These are phyloP conservation scores for Anisognathus igniventris DNA, from an alignment of 2,797 vertebrate species.

Conservation along the genomic window DNA sequence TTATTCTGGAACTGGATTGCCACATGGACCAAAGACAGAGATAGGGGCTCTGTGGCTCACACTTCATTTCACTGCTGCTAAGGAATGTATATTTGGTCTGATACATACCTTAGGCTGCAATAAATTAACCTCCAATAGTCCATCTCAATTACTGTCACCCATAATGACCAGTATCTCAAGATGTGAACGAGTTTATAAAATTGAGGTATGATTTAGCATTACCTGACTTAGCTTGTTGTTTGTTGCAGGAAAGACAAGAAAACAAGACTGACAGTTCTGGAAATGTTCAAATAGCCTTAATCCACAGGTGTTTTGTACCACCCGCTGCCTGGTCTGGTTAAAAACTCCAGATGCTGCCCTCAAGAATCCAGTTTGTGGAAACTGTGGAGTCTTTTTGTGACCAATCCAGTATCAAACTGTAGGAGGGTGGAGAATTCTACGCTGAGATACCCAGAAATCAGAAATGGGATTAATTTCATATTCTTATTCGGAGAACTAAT, in stretches of 20 bases:
- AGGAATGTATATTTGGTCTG: background rate
- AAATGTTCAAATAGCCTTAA: background rate
- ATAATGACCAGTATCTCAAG: background rate
- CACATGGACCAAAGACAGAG: background rate
- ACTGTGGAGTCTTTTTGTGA: background rate
- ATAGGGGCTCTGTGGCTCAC: background rate
- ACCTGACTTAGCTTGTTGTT: background rate
- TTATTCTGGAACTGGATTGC: background rate
- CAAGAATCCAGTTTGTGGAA: background rate
- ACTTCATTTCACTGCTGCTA: background rate
- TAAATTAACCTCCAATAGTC: background rate
- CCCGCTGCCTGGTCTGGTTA: background rate
- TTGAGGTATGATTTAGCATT: background rate
- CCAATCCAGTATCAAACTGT: background rate
- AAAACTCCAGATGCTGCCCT: background rate
- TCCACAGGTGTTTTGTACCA: background rate
- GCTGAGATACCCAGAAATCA: background rate
- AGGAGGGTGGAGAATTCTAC: background rate
- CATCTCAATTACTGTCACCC: background rate
- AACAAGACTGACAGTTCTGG: background rate
- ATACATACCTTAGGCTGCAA: background rate
- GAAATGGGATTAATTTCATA: background rate
- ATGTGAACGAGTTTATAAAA: background rate
- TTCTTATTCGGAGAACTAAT: background rate
- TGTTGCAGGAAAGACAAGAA: background rate